These are phyloP conservation scores for Hypercompe scribonia DNA, from an alignment of 2,888 invertebrate genomes.

Conservation along the genomic window DNA sequence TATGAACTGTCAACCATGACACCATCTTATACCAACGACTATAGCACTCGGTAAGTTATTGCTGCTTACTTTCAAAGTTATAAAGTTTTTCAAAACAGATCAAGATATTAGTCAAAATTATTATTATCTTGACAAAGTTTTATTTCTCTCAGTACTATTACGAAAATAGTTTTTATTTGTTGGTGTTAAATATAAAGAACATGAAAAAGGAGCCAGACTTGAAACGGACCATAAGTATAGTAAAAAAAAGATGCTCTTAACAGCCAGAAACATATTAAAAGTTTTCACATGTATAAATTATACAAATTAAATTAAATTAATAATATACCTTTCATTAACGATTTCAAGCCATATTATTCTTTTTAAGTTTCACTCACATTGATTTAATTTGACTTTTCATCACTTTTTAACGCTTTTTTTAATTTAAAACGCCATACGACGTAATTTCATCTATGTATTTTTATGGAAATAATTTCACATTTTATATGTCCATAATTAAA, in stretches of 20 bases:
- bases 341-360: too few species aligned
- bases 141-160: background rate
- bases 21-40: slow-evolving; percentile 28
- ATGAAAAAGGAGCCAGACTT: too few species aligned
- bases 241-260: background rate
- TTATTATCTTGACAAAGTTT: background rate
- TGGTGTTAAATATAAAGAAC: too few species aligned
- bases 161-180: background rate
- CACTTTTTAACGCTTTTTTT: too few species aligned
- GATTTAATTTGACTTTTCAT: too few species aligned
- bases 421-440: too few species aligned
- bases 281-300: background rate
- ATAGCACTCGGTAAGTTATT: slow-evolving; percentile 39
- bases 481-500: too few species aligned
- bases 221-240: background rate
- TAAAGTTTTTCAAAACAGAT: slow-evolving; percentile 24
- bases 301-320: background rate
- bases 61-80: slow-evolving; percentile 16
- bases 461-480: background rate
- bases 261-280: background rate
- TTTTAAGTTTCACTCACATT: too few species aligned
- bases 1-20: slow-evolving; percentile 44
- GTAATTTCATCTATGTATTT: background rate
- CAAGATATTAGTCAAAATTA: too few species aligned
- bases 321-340: too few species aligned